Evolutionary conservation across 1,140 invertebrate genomes (phyloP), one percentile per base, ranked within the genome.

Genomic region (Drosophila sp.): DNA sequence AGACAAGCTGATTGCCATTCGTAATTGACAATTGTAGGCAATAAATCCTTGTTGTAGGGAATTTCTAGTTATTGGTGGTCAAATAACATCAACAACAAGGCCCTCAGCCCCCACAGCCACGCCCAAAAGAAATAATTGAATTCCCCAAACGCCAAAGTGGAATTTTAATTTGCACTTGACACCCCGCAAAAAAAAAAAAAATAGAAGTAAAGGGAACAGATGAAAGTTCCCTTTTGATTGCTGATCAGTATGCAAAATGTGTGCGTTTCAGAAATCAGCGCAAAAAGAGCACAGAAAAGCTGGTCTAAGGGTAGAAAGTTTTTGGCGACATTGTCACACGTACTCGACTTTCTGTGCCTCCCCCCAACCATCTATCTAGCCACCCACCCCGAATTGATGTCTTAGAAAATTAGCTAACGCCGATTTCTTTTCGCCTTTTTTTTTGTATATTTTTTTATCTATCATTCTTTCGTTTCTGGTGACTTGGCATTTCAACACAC

Each of bases 241-340:
- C 85, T 89, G 84, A 89, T 89, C 84, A 89, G 84, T 89, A 89
- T 89, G 84, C 84, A 89, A 89, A 89, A 80, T 84, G 84, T 89
- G 85, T 89, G 84, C 85, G 80, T 89, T 80, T 76, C 77, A 84
- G 84, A 65, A 89, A 87, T 89, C 84, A 89, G 80, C 78, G 84
- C 81, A 68, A 81, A 78, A 60, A 58, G 60, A 67, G 57, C 56
- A 56, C 60, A 66, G 57, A 17, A 32, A 30, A 64, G 50, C 8
- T 41, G 5, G 44, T 47, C 44, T 47, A 50, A 50, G 44, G 44
- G 23, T 27, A 27, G 44, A 50, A 50, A 50, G 44, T 50, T 27
- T 50, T 50, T 8, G 30, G 32, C 30, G 27, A 71, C 84, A 89
- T 87, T 87, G 80, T 87, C 83, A 87, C 83, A 87, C 83, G 83